Percentiles rank a stretch among this genome's conserved stretches.
phyloP scores from a whole-genome alignment of 2,113 vertebrate species.

The Phrynocephalus versicolor region DNA sequence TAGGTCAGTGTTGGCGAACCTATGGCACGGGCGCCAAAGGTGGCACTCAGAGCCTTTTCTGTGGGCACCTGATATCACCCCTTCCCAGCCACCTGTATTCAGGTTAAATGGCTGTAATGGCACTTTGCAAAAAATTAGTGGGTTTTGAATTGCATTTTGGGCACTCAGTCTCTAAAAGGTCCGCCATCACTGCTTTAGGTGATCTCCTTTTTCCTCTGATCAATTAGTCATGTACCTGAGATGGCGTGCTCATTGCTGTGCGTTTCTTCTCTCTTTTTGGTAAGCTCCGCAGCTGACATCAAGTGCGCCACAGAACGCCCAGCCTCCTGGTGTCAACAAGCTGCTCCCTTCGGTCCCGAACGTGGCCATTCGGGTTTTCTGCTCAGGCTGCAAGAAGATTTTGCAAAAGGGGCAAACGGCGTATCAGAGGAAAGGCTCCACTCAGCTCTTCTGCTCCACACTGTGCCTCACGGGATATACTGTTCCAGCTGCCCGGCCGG shows the following conservation, averaged over 20 bases:
- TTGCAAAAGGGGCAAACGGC: constrained; percentile 96
- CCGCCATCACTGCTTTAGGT: too few species aligned
- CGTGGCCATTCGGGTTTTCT: constrained; percentile 84
- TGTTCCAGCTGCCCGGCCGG: constrained; percentile 75
- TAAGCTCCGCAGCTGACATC: constrained; percentile 81
- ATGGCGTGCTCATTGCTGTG: not conserved
- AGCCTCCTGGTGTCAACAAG: constrained; percentile 75
- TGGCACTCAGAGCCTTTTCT: too few species aligned
- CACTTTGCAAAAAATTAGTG: too few species aligned
- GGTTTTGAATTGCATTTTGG: too few species aligned
- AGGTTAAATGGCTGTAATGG: too few species aligned
- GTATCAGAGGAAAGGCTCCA: constrained; percentile 94
- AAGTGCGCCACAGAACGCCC: constrained; percentile 79
- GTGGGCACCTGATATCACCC: too few species aligned
- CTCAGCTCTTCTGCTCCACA: constrained; percentile 94
- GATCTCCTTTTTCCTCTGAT: not conserved
- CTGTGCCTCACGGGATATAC: constrained; percentile 92
- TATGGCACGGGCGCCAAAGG: too few species aligned
- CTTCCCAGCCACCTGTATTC: too few species aligned
- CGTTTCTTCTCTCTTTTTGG: constrained; percentile 40
- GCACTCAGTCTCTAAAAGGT: too few species aligned
- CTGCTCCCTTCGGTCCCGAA: constrained; percentile 78
- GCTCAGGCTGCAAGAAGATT: constrained; percentile 90
- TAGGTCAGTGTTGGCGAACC: too few species aligned
- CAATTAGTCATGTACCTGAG: not conserved